phyloP scores from a whole-genome alignment of 1,140 invertebrate species.

The Xylocopa sonorina region DNA sequence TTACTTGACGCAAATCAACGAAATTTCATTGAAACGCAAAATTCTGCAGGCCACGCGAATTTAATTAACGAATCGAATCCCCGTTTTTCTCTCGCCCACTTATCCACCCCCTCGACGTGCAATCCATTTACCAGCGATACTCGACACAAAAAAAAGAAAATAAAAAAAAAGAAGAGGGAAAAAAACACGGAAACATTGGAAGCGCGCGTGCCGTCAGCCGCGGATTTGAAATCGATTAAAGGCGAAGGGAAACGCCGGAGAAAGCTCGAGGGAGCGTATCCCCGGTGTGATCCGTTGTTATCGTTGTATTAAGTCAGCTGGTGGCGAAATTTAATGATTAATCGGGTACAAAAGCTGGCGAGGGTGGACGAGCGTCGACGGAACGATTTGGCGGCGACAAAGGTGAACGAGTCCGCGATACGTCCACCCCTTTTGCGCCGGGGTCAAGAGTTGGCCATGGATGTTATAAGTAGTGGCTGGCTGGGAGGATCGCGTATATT shows the following conservation, averaged over 20 bases:
- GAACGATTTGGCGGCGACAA: slow-evolving; percentile 1
- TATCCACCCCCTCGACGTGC: not conserved
- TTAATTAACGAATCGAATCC: not conserved
- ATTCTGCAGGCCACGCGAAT: not conserved
- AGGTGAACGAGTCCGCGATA: slow-evolving; percentile 2
- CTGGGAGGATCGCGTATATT: not conserved
- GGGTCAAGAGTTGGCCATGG: too few species aligned
- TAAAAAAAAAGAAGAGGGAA: too few species aligned
- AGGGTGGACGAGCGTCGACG: not conserved
- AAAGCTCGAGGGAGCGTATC: not conserved
- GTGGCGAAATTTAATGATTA: slow-evolving; percentile 12
- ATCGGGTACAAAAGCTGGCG: slow-evolving; percentile 13
- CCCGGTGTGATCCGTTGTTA: not conserved
- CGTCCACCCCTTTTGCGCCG: not conserved
- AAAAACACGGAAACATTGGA: not conserved
- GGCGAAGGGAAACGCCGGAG: not conserved
- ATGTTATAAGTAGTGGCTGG: not conserved
- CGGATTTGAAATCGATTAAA: slow-evolving; percentile 8
- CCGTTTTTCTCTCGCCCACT: not conserved
- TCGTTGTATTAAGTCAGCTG: slow-evolving; percentile 19
- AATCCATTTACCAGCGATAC: too few species aligned
- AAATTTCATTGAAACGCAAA: not conserved
- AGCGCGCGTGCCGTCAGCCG: not conserved
- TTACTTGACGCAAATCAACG: not conserved
- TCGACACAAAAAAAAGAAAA: not conserved